Evolutionary conservation across 1,140 invertebrate species (phyloP).

Genomic region (Papilio helenus): DNA sequence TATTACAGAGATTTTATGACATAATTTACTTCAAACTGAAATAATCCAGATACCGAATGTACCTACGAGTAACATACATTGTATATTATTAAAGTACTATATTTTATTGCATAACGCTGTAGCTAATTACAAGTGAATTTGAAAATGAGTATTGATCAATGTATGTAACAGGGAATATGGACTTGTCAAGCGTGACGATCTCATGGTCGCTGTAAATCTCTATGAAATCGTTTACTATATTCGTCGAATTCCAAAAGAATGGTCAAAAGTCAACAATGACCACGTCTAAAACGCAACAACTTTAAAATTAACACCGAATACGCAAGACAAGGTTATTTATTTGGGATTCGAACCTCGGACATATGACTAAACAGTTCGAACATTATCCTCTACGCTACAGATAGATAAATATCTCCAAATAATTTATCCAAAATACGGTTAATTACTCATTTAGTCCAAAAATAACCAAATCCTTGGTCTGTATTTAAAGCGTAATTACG

Average conservation of each 20-base stretch:
- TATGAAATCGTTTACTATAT: not conserved
- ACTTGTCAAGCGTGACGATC: slow-evolving; percentile 12
- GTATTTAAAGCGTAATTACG: slow-evolving; percentile 24
- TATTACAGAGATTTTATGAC: not conserved
- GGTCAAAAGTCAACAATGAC: not conserved
- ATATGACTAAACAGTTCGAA: too few species aligned
- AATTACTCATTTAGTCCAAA: not conserved
- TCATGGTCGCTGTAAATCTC: slow-evolving; percentile 10
- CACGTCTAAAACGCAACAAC: not conserved
- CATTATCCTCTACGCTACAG: too few species aligned
- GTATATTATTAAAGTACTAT: not conserved
- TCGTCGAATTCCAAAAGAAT: not conserved
- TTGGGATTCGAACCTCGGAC: too few species aligned
- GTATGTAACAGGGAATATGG: not conserved
- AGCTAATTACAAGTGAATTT: not conserved
- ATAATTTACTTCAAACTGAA: not conserved
- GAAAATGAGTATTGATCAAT: not conserved
- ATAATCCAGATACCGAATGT: not conserved
- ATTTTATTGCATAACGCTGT: not conserved
- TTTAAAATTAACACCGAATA: not conserved
- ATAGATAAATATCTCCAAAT: not conserved
- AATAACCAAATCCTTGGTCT: not conserved
- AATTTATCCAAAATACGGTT: not conserved
- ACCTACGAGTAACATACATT: not conserved
- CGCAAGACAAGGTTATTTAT: too few species aligned